A percentile compares a stretch with the other conserved stretches of the same genome.
Conservation (phyloP, 2,888 invertebrate species). For the Oscheius onirici region DNA sequence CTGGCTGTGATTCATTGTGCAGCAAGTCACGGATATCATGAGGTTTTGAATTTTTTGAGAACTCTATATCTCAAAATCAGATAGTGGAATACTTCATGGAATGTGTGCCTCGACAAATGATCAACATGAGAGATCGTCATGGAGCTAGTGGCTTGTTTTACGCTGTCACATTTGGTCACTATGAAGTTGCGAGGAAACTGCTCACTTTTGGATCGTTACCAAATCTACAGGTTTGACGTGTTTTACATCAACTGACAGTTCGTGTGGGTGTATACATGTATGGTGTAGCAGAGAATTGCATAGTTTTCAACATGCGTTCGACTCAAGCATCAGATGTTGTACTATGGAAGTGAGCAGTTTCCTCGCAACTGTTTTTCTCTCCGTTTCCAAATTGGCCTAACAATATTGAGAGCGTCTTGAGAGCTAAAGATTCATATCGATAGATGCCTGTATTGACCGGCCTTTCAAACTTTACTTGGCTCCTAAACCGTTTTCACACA, state of each 20-base stretch:
- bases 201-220: slow-evolving; percentile 89
- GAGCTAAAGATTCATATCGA: no score
- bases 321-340: no score
- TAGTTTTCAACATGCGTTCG: no score
- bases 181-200: slow-evolving; percentile 88
- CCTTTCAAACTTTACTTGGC: no score
- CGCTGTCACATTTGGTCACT: slow-evolving; percentile 93
- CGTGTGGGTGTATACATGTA: neutral
- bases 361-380: no score
- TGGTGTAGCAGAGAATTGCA: no score
- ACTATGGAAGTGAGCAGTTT: no score
- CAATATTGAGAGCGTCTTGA: no score
- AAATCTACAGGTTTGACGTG: slow-evolving; percentile 81
- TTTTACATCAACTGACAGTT: neutral
- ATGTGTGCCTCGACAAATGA: slow-evolving; percentile 33
- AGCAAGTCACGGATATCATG: slow-evolving; percentile 91
- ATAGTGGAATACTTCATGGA: slow-evolving; percentile 46
- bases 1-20: slow-evolving; percentile 96
- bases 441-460: no score
- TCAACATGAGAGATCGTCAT: slow-evolving; percentile 46
- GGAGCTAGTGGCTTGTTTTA: slow-evolving; percentile 82
- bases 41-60: slow-evolving; percentile 80
- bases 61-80: slow-evolving; percentile 3
- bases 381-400: no score
- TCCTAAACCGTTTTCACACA: no score